These are phyloP conservation scores for Drosophila teissieri DNA, from an alignment of 1,140 invertebrate species.

Conservation along the genomic window DNA sequence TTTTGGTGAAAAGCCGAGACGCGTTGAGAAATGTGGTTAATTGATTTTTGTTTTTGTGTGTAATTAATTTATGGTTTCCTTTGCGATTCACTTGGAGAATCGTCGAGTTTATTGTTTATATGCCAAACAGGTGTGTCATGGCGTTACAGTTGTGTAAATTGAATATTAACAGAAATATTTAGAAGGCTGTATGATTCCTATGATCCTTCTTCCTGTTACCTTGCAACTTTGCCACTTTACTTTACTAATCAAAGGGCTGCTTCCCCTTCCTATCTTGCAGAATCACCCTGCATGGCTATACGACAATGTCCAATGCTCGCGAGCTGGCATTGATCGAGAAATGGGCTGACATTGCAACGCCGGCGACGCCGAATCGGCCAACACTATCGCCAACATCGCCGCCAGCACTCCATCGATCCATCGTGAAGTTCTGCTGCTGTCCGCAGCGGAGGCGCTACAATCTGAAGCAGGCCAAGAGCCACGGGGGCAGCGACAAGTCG, in stretches of 20 bases:
- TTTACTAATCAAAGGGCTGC: neutral
- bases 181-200: too few relatives aligned
- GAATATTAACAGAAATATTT: neutral
- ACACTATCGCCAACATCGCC: constrained; percentile 78
- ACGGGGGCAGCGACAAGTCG: constrained; percentile 17
- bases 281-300: constrained; percentile 81
- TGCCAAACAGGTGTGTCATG: constrained; percentile 18
- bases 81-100: constrained; percentile 11
- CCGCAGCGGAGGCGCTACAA: constrained; percentile 79
- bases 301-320: constrained; percentile 83
- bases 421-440: constrained; percentile 81
- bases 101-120: constrained; percentile 8
- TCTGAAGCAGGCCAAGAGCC: constrained; percentile 70
- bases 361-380: constrained; percentile 70
- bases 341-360: constrained; percentile 83
- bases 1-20: constrained; percentile 76
- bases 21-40: constrained; percentile 79
- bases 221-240: too few relatives aligned
- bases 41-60: constrained; percentile 63
- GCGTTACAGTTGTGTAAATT: neutral
- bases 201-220: too few relatives aligned
- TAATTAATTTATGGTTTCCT: constrained; percentile 50
- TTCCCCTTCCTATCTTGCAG: constrained; percentile 32
- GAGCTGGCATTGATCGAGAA: constrained; percentile 82
- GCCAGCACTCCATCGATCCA: constrained; percentile 49